A percentile compares a stretch with the other conserved stretches of the same genome.
Evolutionary conservation across 2,888 invertebrate species (phyloP).

Genomic region (Acrobasis consociella): DNA sequence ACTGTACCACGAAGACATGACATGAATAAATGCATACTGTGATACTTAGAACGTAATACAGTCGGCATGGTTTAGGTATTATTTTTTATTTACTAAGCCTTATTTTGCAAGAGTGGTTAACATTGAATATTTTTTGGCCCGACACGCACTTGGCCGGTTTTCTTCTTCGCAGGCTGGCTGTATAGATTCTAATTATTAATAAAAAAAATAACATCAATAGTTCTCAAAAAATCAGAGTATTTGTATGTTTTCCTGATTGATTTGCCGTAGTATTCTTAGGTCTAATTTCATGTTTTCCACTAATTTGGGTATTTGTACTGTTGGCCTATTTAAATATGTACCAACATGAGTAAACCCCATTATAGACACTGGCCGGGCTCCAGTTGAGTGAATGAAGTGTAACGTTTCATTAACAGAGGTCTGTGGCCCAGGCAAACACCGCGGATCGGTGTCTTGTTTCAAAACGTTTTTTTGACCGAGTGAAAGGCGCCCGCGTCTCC

Average conservation of each 20-base stretch:
- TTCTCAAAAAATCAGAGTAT: too few species aligned
- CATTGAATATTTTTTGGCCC: too few species aligned
- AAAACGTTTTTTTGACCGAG: constrained; percentile 64
- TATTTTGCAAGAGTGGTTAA: too few species aligned
- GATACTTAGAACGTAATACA: background rate
- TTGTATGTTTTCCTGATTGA: background rate
- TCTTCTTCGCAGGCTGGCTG: too few species aligned
- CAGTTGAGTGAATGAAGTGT: constrained; percentile 70
- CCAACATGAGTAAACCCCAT: constrained; percentile 39
- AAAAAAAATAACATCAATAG: too few species aligned
- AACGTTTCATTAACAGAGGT: constrained; percentile 70
- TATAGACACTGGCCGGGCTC: constrained; percentile 57
- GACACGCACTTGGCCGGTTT: too few species aligned
- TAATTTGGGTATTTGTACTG: constrained; percentile 1
- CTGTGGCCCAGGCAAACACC: constrained; percentile 61
- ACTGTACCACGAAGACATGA: background rate
- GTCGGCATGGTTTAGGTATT: too few species aligned
- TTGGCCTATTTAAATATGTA: constrained; percentile 34
- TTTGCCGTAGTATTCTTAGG: background rate
- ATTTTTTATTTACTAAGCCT: too few species aligned
- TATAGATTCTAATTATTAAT: too few species aligned
- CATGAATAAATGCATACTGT: background rate
- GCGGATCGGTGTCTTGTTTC: constrained; percentile 73
- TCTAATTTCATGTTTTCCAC: background rate
- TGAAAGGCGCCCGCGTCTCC: constrained; percentile 74